Conservation (phyloP, 2,888 invertebrate species). For the Sialis fuliginosa region DNA sequence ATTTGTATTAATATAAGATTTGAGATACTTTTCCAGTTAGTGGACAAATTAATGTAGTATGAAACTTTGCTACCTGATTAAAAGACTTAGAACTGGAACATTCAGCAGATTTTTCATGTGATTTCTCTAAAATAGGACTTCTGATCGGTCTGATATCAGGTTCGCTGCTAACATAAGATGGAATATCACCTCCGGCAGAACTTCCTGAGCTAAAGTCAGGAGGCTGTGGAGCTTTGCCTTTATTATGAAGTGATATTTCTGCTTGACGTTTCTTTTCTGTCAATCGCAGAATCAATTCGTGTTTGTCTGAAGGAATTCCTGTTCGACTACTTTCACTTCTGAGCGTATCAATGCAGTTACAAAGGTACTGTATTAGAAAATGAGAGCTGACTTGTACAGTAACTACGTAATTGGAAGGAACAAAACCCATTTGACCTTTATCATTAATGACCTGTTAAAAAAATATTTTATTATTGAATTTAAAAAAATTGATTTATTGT, state of each 20-base stretch:
- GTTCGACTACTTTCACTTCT: constrained; percentile 22
- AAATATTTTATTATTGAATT: too few species aligned
- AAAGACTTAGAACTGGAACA: too few species aligned
- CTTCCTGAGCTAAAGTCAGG: constrained; percentile 20
- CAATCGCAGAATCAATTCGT: constrained; percentile 43
- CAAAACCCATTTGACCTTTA: constrained; percentile 67
- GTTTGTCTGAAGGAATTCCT: constrained; percentile 31
- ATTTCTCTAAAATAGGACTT: not conserved
- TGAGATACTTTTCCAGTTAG: too few species aligned
- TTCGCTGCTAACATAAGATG: constrained; percentile 12
- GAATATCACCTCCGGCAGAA: constrained; percentile 15
- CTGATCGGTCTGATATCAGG: not conserved
- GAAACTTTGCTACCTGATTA: too few species aligned
- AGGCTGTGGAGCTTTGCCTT: constrained; percentile 22
- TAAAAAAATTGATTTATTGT: too few species aligned
- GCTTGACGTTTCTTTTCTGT: constrained; percentile 46
- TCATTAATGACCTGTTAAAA: constrained; percentile 44
- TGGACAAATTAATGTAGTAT: too few species aligned
- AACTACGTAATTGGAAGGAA: constrained; percentile 74
- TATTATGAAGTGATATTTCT: constrained; percentile 21
- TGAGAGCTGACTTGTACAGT: constrained; percentile 56
- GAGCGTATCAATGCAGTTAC: constrained; percentile 44
- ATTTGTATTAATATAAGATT: too few species aligned
- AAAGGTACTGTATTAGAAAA: constrained; percentile 52
- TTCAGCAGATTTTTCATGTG: not conserved